A percentile compares a stretch with the other conserved stretches of the same genome.
These are phyloP conservation scores for Coryphaenoides rupestris DNA, from an alignment of 2,113 vertebrate species.

Conservation along the genomic window DNA sequence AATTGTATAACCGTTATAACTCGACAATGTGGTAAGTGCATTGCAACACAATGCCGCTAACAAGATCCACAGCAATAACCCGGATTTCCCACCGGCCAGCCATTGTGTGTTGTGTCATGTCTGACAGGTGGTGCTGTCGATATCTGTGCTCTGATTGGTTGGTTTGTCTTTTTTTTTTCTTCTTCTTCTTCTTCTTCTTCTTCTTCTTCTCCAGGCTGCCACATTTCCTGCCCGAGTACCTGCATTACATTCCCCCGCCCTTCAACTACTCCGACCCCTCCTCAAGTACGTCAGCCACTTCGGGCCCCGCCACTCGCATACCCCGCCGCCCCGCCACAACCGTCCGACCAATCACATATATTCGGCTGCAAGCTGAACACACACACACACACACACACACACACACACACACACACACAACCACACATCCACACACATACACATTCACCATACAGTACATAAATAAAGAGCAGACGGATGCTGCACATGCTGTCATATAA, in stretches of 20 bases:
- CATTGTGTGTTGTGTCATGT: too few species aligned
- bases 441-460: neutral
- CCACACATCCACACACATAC: neutral
- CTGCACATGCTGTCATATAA: too few species aligned
- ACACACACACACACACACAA: neutral
- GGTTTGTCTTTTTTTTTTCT: constrained; percentile 11
- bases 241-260: constrained; percentile 54
- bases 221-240: constrained; percentile 58
- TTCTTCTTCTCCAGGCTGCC: constrained; percentile 57
- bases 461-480: too few species aligned
- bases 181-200: constrained; percentile 7
- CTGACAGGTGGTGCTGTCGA: too few species aligned
- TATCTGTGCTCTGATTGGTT: neutral
- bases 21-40: too few species aligned
- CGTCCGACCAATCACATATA: constrained; percentile 32
- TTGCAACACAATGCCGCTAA: neutral
- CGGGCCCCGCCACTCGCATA: constrained; percentile 67
- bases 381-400: constrained; percentile 1
- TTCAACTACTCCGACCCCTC: constrained; percentile 70
- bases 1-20: too few species aligned
- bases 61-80: neutral
- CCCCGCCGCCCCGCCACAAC: constrained; percentile 46
- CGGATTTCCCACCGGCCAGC: neutral
- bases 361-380: neutral
- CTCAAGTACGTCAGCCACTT: constrained; percentile 73